Percentiles rank a stretch among this genome's conserved stretches.
Conservation (phyloP, 2,797 vertebrate species). For the Spatula clypeata region DNA sequence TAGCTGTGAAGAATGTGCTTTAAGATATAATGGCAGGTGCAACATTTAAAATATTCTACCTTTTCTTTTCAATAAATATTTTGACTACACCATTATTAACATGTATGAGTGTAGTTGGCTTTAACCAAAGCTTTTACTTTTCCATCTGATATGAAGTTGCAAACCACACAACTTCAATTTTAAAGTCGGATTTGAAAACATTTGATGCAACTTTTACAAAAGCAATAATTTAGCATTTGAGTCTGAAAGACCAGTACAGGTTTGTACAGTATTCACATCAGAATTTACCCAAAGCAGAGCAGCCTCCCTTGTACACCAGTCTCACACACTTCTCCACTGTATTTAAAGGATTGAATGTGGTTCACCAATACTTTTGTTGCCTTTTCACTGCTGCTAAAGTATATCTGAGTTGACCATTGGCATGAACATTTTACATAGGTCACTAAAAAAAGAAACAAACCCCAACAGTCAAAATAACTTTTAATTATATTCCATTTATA, state of each 20-base stretch:
- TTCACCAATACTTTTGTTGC: slow-evolving; percentile 63
- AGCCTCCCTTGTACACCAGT: slow-evolving; percentile 13
- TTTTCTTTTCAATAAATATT: slow-evolving; percentile 86
- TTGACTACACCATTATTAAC: slow-evolving; percentile 78
- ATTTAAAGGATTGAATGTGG: slow-evolving; percentile 27
- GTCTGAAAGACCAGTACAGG: slow-evolving; percentile 48
- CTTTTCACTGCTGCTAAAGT: slow-evolving; percentile 52
- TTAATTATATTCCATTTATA: slow-evolving; percentile 73
- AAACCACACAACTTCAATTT: slow-evolving; percentile 63
- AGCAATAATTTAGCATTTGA: slow-evolving; percentile 43
- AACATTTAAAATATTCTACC: slow-evolving; percentile 79
- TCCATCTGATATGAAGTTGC: slow-evolving; percentile 62
- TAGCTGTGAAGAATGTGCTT: slow-evolving; percentile 83
- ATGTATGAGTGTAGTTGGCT: slow-evolving; percentile 67
- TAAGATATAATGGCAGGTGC: slow-evolving; percentile 82
- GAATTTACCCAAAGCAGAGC: slow-evolving; percentile 47
- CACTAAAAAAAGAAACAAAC: slow-evolving; percentile 40
- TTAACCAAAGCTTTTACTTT: slow-evolving; percentile 78
- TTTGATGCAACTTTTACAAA: slow-evolving; percentile 61
- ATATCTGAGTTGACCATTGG: slow-evolving; percentile 58
- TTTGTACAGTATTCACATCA: slow-evolving; percentile 38
- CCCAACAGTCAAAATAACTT: slow-evolving; percentile 60
- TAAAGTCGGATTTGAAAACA: background rate
- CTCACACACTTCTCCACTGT: slow-evolving; percentile 52
- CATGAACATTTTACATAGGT: slow-evolving; percentile 72